Conservation (phyloP, 2,797 vertebrate species). For the Syndactyla subalaris region DNA sequence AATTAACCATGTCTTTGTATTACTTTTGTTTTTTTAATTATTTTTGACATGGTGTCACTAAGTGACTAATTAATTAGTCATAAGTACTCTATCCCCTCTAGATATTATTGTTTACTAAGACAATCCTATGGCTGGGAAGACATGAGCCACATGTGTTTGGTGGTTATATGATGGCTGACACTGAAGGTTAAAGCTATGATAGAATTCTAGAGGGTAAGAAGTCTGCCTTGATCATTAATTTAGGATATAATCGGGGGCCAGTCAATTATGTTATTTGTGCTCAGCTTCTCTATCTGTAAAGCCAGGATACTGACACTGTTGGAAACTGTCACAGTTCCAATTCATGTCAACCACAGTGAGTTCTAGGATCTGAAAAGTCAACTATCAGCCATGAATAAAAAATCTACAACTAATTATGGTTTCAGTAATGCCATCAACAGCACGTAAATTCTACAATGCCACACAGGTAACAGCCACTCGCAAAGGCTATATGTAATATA, state of each 20-base stretch:
- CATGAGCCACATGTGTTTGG: not conserved
- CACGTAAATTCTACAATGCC: not conserved
- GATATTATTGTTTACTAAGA: not conserved
- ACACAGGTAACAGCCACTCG: not conserved
- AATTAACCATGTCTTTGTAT: not conserved
- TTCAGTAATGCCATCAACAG: not conserved
- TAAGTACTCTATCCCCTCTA: not conserved
- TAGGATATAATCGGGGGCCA: not conserved
- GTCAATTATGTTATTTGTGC: not conserved
- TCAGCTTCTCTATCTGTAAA: not conserved
- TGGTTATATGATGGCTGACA: not conserved
- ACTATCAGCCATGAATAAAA: not conserved
- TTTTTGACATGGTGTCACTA: not conserved
- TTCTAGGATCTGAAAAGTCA: not conserved
- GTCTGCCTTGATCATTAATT: not conserved
- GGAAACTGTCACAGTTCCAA: not conserved
- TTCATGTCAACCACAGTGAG: not conserved
- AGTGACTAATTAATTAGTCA: not conserved
- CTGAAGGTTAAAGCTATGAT: not conserved
- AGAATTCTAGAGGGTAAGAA: not conserved
- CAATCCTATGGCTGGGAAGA: not conserved
- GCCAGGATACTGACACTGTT: not conserved
- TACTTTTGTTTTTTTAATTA: not conserved
- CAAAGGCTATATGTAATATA: not conserved
- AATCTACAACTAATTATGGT: not conserved